Conservation (phyloP, 2,113 vertebrate species). For the Scomber colias region DNA sequence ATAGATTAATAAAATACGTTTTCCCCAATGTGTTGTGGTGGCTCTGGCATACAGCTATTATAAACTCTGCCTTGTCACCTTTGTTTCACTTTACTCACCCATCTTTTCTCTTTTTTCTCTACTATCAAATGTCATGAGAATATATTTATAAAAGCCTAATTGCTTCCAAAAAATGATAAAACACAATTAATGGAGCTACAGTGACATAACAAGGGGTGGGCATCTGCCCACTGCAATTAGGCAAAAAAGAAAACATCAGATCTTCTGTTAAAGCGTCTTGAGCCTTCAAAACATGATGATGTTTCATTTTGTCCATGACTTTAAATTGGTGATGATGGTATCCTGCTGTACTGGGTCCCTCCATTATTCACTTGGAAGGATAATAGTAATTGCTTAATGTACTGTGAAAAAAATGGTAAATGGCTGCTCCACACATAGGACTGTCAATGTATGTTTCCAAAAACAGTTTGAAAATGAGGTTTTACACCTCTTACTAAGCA, state of each 20-base stretch:
- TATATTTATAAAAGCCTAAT: slow-evolving; percentile 16
- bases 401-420: slow-evolving; percentile 62
- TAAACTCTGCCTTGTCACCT: neutral
- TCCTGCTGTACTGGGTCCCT: slow-evolving; percentile 55
- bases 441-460: slow-evolving; percentile 29
- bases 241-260: slow-evolving; percentile 10
- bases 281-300: slow-evolving; percentile 54
- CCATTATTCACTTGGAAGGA: slow-evolving; percentile 66
- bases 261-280: slow-evolving; percentile 42
- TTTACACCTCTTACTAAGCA: neutral
- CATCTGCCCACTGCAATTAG: slow-evolving; percentile 39
- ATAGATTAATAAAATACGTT: neutral
- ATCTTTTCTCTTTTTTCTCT: slow-evolving; percentile 6
- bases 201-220: slow-evolving; percentile 26
- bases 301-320: slow-evolving; percentile 58
- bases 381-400: slow-evolving; percentile 67
- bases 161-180: slow-evolving; percentile 11
- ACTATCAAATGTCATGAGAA: neutral
- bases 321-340: slow-evolving; percentile 65
- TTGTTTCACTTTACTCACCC: slow-evolving; percentile 2
- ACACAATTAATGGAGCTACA: slow-evolving; percentile 12
- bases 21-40: neutral
- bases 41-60: neutral
- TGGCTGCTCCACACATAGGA: slow-evolving; percentile 34
- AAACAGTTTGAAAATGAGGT: slow-evolving; percentile 14